These are phyloP conservation scores for Brenthis ino DNA, from an alignment of 2,888 invertebrate genomes.

Conservation along the genomic window DNA sequence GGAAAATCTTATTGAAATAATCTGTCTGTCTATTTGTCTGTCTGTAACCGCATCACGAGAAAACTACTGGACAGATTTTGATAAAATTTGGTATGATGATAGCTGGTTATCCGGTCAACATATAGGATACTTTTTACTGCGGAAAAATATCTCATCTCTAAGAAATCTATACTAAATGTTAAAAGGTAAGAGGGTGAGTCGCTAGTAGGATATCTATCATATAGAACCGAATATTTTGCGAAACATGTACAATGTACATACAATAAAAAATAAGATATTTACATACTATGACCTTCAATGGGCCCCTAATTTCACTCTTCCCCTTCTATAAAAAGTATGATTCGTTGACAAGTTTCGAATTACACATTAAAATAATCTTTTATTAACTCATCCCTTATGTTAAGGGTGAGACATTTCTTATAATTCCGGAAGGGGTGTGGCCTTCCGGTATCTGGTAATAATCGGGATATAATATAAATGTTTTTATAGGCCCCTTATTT, in stretches of 20 bases:
- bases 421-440: conserved; percentile 75
- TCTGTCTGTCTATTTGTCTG: too few relatives aligned
- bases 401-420: conserved; percentile 55
- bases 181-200: too few relatives aligned
- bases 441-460: conserved; percentile 61
- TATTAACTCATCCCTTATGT: conserved; percentile 46
- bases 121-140: too few relatives aligned
- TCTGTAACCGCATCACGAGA: too few relatives aligned
- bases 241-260: too few relatives aligned
- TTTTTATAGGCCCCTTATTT: conserved; percentile 46
- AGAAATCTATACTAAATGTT: too few relatives aligned
- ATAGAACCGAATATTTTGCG: too few relatives aligned
- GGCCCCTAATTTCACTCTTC: conserved; percentile 9
- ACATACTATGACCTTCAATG: conserved; percentile 2
- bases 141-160: too few relatives aligned
- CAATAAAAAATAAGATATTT: neutral
- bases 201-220: too few relatives aligned
- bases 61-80: too few relatives aligned
- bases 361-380: conserved; percentile 38
- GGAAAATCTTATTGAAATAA: neutral
- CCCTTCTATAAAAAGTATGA: conserved; percentile 15
- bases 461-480: conserved; percentile 61
- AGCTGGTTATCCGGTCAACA: too few relatives aligned
- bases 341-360: conserved; percentile 26
- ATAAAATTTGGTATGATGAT: too few relatives aligned